These are phyloP conservation scores for Chloroceryle aenea DNA, from an alignment of 2,113 vertebrate genomes.

Conservation along the genomic window DNA sequence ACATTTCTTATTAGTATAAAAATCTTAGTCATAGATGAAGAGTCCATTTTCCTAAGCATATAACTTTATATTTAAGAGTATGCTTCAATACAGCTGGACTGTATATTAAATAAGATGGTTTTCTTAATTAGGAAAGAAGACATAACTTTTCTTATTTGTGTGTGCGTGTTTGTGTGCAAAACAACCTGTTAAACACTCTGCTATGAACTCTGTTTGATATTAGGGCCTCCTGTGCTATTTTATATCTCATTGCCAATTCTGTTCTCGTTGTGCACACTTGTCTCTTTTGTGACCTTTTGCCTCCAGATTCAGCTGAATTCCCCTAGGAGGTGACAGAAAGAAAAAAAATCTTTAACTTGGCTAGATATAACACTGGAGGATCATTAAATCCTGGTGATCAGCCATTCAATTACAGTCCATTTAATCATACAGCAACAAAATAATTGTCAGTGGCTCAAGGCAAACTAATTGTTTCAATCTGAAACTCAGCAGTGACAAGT, in stretches of 20 bases:
- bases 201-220: background rate
- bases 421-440: slow-evolving; percentile 52
- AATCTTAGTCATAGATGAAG: background rate
- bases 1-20: background rate
- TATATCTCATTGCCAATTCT: background rate
- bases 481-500: slow-evolving; percentile 1
- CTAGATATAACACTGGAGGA: background rate
- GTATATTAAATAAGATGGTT: background rate
- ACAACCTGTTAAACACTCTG: background rate
- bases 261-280: background rate
- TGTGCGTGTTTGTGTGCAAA: background rate
- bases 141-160: background rate
- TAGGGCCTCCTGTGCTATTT: background rate
- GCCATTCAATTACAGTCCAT: slow-evolving; percentile 27
- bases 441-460: slow-evolving; percentile 37
- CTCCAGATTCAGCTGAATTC: background rate
- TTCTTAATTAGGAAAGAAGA: background rate
- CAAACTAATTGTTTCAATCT: slow-evolving; percentile 43
- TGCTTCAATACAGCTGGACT: background rate
- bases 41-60: background rate
- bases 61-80: background rate
- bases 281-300: background rate
- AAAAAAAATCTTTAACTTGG: background rate
- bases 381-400: slow-evolving; percentile 35
- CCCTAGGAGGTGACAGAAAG: background rate